A percentile compares a stretch with the other conserved stretches of the same genome.
phyloP scores from a whole-genome alignment of 1,140 invertebrate genomes.

The Eriocheir sinensis region DNA sequence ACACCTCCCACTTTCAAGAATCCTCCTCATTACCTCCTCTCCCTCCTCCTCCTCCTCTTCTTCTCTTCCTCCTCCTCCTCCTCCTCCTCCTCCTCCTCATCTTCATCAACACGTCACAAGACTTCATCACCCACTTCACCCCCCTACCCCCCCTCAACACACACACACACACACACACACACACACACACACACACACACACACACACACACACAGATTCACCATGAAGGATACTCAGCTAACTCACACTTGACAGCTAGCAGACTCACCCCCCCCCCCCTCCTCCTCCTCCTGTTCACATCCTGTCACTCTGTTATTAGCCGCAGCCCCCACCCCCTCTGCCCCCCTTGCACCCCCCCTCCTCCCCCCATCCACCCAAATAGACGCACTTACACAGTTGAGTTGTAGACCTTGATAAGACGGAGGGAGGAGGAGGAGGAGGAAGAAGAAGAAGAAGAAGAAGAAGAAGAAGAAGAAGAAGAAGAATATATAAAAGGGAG shows the following conservation, averaged over 20 bases:
- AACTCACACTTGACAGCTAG: no score
- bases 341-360: not conserved
- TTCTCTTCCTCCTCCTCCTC: not conserved
- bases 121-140: not conserved
- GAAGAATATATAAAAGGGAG: not conserved
- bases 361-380: not conserved
- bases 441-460: not conserved
- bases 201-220: not conserved
- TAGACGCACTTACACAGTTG: slow-evolving; percentile 60
- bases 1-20: not conserved
- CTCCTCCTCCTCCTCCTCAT: not conserved
- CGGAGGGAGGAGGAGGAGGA: not conserved
- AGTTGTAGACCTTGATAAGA: slow-evolving; percentile 64
- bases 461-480: not conserved
- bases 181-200: slow-evolving; percentile 36
- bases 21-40: not conserved
- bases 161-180: slow-evolving; percentile 48
- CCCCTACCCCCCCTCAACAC: slow-evolving; percentile 5
- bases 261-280: no score
- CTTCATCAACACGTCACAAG: not conserved
- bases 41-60: not conserved
- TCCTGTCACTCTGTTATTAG: not conserved
- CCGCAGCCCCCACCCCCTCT: not conserved
- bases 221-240: no score
- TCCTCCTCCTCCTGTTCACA: not conserved